These are phyloP conservation scores for Nyctibius grandis DNA, from an alignment of 2,797 vertebrate genomes.

Conservation along the genomic window DNA sequence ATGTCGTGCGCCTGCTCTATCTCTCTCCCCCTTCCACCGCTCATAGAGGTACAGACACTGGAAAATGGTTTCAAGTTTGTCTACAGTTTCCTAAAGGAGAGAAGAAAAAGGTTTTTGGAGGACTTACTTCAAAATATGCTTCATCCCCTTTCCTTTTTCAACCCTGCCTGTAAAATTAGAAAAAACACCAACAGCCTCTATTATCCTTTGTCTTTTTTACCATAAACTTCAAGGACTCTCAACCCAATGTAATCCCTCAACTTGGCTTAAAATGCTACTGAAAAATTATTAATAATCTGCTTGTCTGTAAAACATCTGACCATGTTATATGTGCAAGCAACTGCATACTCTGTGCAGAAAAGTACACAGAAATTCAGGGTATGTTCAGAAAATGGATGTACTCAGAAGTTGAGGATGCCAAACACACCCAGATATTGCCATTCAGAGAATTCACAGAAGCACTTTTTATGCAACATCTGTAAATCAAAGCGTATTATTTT, in stretches of 20 bases:
- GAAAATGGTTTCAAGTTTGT: not conserved
- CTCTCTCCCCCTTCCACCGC: not conserved
- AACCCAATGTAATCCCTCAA: not conserved
- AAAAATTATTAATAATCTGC: not conserved
- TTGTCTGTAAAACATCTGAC: not conserved
- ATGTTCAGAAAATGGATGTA: not conserved
- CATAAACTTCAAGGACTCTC: not conserved
- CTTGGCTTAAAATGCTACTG: not conserved
- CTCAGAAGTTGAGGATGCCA: not conserved
- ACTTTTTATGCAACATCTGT: not conserved
- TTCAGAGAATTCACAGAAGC: not conserved
- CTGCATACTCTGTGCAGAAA: not conserved
- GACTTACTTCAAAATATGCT: not conserved
- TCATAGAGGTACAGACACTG: not conserved
- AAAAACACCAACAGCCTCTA: not conserved
- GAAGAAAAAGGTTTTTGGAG: not conserved
- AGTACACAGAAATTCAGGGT: not conserved
- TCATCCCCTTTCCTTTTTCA: not conserved
- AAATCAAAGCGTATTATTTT: slow-evolving; percentile 27
- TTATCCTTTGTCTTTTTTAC: not conserved
- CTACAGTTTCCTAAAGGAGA: not conserved
- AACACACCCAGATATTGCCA: not conserved
- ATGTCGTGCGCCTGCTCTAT: fast-evolving
- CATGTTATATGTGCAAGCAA: not conserved
- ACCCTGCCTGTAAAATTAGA: not conserved